Evolutionary conservation across 2,888 invertebrate genomes (phyloP), one percentile per base, ranked within the genome.

Genomic region (Chloroclysta siterata): DNA sequence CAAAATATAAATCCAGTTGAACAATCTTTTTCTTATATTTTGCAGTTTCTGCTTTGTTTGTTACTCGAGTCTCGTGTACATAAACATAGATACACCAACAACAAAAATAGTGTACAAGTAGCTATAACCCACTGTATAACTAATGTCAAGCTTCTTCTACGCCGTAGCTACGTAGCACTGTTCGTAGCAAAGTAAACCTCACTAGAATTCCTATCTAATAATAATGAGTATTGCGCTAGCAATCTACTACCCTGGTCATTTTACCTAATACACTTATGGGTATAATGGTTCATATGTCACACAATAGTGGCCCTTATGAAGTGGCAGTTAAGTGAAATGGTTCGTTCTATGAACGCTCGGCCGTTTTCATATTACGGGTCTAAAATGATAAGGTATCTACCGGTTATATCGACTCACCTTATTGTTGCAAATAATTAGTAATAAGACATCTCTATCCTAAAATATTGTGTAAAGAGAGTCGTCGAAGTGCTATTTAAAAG

Each of bases 231-330:
- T 65, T 52, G 53, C 54, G 33, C 53, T 60, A 63, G 56, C 67
- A 63, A 71, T 69, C 53, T 63, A 59, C 56, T 57, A 55, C 58
- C 59, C 63, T 44, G 64, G 64, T 71, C 65, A 69, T 69, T 68
- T 64, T 62, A 66, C 53, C 51, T 64, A 62, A 67, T 63, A 60
- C 52, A 36, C 60, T 64, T 44, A 48, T 56, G 53, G 14, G 22
- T 55, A 52, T 55, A 64, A 64, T 64, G 53, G 64, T 36, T 64
- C 56, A 61, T 65, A 58, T 61, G 65, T 54, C 60, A 65, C 61
- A 47, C 57, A 61, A 54, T 58, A 65, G 57, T 61, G 58, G 54
- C 54, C 39, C 42, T 61, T 65, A 65, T 65, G 65, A 61, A 65
- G 61, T 61, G 65, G 65, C 58, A 54, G 61, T 65, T 65, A 65